Evolutionary conservation across 2,888 invertebrate genomes (phyloP).

Genomic region (Morpho deidamia): DNA sequence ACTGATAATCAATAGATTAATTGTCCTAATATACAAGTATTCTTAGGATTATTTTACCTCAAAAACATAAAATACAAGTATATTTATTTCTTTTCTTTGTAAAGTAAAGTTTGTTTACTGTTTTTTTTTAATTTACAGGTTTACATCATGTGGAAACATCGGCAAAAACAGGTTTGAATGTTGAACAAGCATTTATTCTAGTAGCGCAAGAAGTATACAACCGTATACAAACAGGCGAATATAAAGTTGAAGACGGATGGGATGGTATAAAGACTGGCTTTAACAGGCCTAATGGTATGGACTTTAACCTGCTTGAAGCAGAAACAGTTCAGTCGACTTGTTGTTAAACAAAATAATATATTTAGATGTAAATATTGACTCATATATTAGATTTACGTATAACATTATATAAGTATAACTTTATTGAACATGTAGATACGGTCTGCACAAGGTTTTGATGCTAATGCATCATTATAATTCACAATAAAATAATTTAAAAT

Average conservation of each 20-base stretch:
- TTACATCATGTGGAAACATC: slow-evolving; percentile 98
- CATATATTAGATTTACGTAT: slow-evolving; percentile 26
- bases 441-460: slow-evolving; percentile 14
- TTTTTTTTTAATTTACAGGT: slow-evolving; percentile 39
- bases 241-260: slow-evolving; percentile 96
- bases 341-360: slow-evolving; percentile 76
- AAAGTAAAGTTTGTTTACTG: too few species aligned
- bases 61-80: too few species aligned
- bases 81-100: too few species aligned
- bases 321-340: slow-evolving; percentile 94
- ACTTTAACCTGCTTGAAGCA: slow-evolving; percentile 92
- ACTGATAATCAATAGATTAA: too few species aligned
- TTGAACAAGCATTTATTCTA: slow-evolving; percentile 93
- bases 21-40: too few species aligned
- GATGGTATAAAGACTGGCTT: slow-evolving; percentile 97
- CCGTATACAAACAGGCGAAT: slow-evolving; percentile 93
- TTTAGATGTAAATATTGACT: slow-evolving; percentile 37
- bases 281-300: slow-evolving; percentile 87
- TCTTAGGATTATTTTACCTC: too few species aligned
- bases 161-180: slow-evolving; percentile 93
- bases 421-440: slow-evolving; percentile 16
- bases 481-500: background rate
- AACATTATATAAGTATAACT: slow-evolving; percentile 30
- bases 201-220: slow-evolving; percentile 95
- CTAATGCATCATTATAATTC: background rate